Evolutionary conservation across 2,888 invertebrate species (phyloP), one percentile per base, ranked within the genome.

Genomic region (Leistus spinibarbis): DNA sequence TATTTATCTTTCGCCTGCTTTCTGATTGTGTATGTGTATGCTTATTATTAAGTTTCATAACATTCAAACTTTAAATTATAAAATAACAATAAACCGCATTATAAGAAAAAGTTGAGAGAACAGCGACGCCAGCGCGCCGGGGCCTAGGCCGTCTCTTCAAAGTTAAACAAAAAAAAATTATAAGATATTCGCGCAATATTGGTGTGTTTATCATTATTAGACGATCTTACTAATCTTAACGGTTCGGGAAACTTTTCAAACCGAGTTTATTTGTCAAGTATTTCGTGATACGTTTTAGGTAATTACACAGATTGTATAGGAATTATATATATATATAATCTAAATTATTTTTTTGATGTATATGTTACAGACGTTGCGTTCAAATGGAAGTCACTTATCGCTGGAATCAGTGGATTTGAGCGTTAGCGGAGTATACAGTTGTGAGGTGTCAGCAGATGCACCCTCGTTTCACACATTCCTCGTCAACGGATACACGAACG

Each of bases 391-490:
- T 7, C 81, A 82, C 40, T 82, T 85, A 22, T 82, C 83, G 9
- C 78, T 86, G 69, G 81, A 81, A 63, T 79, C 83, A 70, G 84
- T 84, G 22, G 80, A 82, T 3, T 80, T 81, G 77, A 82, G 82
- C 4, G 83, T 83, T 40, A 83, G 82, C 76, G 86, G 86, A 3
- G 76, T 79, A 4, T 85, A 83, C 77, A 84, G 82, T 63, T 86
- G 86, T 77, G 86, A 86, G 79, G 82, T 86, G 16, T 84, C 85
- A 0, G 84, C 84, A 7, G 86, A 86, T 77, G 84, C 84, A 63
- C 86, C 86, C 0, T 84, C 84, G 22, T 86, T 86, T 76, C 85
- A 83, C 78, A 86, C 85, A 0, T 81, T 80, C 63, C 80, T 84
- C 73, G 81, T 82, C 76, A 80, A 80, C 22, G 83, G 83, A 3